Evolutionary conservation across 2,113 vertebrate genomes (phyloP).

Genomic region (Romanogobio albipinnatus): DNA sequence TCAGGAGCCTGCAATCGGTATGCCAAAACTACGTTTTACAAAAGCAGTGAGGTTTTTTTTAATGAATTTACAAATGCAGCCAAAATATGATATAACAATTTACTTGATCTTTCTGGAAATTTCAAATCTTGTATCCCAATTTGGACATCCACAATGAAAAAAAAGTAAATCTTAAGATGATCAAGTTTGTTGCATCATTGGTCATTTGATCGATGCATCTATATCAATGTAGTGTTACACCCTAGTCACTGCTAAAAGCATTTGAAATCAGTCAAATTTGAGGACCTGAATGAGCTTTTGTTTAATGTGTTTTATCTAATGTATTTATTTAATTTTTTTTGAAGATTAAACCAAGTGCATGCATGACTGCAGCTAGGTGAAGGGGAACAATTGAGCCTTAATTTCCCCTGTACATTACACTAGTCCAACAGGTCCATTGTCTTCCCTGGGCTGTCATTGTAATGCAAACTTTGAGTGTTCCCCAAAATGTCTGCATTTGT

Average conservation of each 20-base stretch:
- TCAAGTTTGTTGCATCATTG: too few species aligned
- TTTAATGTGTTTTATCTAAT: neutral
- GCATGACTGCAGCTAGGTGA: conserved; percentile 42
- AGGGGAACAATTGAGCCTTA: conserved; percentile 29
- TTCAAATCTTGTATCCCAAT: neutral
- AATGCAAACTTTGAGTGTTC: conserved; percentile 63
- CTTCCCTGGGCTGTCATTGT: conserved; percentile 62
- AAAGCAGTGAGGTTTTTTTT: neutral
- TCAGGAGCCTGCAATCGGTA: neutral
- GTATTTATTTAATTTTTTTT: conserved; percentile 26
- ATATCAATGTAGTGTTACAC: too few species aligned
- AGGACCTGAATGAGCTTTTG: neutral
- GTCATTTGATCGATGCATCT: too few species aligned
- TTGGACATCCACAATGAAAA: too few species aligned
- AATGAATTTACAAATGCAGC: neutral
- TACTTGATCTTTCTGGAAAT: too few species aligned
- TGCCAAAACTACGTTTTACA: neutral
- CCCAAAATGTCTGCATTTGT: conserved; percentile 62
- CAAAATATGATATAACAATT: too few species aligned
- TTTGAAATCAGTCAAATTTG: neutral
- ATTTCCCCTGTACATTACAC: conserved; percentile 55
- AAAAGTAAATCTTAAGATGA: too few species aligned
- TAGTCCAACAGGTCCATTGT: conserved; percentile 60
- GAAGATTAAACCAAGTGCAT: conserved; percentile 57
- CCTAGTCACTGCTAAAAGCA: too few species aligned